Evolutionary conservation across 2,888 invertebrate genomes (phyloP).

Genomic region (Andricus curvator): DNA sequence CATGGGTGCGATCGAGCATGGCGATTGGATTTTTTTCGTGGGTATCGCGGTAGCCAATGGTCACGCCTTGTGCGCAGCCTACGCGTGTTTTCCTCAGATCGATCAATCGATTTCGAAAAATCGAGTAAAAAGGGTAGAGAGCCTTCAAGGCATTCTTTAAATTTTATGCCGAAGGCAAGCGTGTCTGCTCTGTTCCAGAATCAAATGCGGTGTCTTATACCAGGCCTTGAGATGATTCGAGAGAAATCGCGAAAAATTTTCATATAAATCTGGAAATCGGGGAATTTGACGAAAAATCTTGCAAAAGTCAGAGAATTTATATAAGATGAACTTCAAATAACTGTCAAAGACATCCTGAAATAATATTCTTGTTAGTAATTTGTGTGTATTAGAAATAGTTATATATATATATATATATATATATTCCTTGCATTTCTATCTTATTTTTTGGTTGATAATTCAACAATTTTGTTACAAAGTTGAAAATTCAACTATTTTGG

Average conservation of each 20-base stretch:
- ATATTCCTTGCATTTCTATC: too few relatives aligned
- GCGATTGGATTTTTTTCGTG: conserved; percentile 66
- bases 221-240: conserved; percentile 12
- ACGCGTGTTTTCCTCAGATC: conserved; percentile 65
- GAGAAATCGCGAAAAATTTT: background rate
- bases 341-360: too few relatives aligned
- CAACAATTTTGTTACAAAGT: too few relatives aligned
- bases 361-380: too few relatives aligned
- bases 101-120: conserved; percentile 66
- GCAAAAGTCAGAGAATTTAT: too few relatives aligned
- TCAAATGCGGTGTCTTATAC: background rate
- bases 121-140: conserved; percentile 58
- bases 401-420: too few relatives aligned
- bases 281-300: too few relatives aligned
- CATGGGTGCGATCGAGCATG: conserved; percentile 66
- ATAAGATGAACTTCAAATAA: too few relatives aligned
- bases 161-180: conserved; percentile 18
- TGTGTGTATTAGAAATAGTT: too few relatives aligned
- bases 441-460: too few relatives aligned
- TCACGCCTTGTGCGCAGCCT: conserved; percentile 66
- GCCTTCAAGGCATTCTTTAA: conserved; percentile 48
- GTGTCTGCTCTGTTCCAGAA: conserved; percentile 4
- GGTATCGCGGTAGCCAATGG: conserved; percentile 68
- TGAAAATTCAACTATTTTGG: too few relatives aligned
- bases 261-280: too few relatives aligned